Evolutionary conservation across 2,888 invertebrate genomes (phyloP).

Genomic region (Octodonta nipae): DNA sequence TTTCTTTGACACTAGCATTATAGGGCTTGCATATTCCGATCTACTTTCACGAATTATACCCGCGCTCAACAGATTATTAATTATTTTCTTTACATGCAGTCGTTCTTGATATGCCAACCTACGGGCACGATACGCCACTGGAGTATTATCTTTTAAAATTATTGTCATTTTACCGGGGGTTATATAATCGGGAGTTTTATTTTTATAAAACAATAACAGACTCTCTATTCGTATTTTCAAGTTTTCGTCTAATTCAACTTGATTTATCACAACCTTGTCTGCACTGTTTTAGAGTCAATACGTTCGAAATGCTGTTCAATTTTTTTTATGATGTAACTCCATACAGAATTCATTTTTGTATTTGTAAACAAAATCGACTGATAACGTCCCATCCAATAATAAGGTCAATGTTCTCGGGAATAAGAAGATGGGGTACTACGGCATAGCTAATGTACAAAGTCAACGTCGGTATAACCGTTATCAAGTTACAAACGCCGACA

Average conservation of each 20-base stretch:
- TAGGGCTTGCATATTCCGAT: slow-evolving; percentile 14
- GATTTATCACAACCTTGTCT: too few species aligned
- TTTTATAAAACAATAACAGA: neutral
- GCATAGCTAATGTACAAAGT: too few species aligned
- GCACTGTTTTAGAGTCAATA: too few species aligned
- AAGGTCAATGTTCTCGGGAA: too few species aligned
- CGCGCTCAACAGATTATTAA: neutral
- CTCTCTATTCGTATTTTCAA: neutral
- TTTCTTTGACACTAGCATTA: slow-evolving; percentile 14
- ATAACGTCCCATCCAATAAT: too few species aligned
- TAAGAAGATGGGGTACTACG: too few species aligned
- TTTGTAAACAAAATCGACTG: too few species aligned
- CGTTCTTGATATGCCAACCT: neutral
- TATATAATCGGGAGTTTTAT: neutral
- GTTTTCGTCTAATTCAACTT: neutral
- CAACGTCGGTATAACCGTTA: too few species aligned
- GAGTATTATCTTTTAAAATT: neutral
- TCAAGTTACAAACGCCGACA: too few species aligned
- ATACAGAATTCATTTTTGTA: too few species aligned
- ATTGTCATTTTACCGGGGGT: neutral
- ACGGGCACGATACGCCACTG: slow-evolving; percentile 1
- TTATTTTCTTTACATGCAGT: neutral
- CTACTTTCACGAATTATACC: neutral
- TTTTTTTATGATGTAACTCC: too few species aligned
- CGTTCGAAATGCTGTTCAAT: too few species aligned